phyloP scores from a whole-genome alignment of 2,888 invertebrate species.

The Sympetrum striolatum region DNA sequence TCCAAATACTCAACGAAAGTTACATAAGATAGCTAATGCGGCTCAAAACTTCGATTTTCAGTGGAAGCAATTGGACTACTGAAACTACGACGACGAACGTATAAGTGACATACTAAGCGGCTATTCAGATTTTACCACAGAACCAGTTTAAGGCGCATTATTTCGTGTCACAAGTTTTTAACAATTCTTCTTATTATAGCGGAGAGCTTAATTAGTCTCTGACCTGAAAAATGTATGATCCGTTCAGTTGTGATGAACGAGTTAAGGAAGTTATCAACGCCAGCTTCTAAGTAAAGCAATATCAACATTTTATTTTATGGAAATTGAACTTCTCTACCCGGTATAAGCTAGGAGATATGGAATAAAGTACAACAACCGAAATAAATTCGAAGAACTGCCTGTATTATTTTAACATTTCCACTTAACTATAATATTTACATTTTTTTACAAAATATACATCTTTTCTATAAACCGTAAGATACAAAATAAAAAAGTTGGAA shows the following conservation, averaged over 20 bases:
- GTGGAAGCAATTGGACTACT: background rate
- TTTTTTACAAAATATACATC: slow-evolving; percentile 29
- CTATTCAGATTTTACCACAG: too few relatives aligned
- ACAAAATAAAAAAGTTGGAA: slow-evolving; percentile 40
- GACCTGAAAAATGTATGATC: too few relatives aligned
- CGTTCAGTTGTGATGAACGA: too few relatives aligned
- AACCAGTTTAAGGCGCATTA: too few relatives aligned
- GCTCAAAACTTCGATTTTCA: background rate
- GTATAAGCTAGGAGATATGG: background rate
- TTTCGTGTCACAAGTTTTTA: too few relatives aligned
- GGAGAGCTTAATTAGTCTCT: too few relatives aligned
- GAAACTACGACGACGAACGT: background rate
- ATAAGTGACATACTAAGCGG: too few relatives aligned
- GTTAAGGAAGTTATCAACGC: too few relatives aligned
- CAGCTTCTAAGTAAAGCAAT: too few relatives aligned
- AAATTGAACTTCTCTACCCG: too few relatives aligned
- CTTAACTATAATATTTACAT: slow-evolving; percentile 21
- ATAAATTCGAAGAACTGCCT: background rate
- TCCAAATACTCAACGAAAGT: background rate
- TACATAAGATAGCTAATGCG: background rate
- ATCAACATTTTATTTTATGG: too few relatives aligned
- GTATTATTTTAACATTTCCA: background rate
- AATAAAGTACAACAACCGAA: background rate
- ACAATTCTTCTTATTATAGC: too few relatives aligned
- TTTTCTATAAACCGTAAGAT: slow-evolving; percentile 29